These are phyloP conservation scores for Onychomys leucogaster DNA, from an alignment of 2,797 vertebrate genomes.

Conservation along the genomic window DNA sequence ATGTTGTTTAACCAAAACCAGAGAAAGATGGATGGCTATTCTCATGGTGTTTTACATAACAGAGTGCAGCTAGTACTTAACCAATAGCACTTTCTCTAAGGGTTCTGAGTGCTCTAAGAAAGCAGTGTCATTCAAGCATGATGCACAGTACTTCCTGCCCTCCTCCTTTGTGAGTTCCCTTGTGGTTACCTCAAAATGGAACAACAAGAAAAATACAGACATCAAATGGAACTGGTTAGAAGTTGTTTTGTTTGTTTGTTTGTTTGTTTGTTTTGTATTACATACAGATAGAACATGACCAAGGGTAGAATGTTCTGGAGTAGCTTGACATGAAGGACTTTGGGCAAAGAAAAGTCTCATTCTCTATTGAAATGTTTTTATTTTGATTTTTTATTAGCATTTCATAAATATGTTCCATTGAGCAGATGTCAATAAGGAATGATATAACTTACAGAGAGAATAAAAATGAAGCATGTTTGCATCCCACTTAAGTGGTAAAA, in stretches of 20 bases:
- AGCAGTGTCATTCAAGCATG: not conserved
- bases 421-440: not conserved
- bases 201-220: not conserved
- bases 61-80: slow-evolving; percentile 42
- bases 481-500: not conserved
- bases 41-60: not conserved
- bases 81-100: slow-evolving; percentile 34
- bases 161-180: slow-evolving; percentile 37
- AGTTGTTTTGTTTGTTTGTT: not conserved
- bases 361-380: not conserved
- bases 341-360: not conserved
- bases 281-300: not conserved
- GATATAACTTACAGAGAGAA: not conserved
- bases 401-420: not conserved
- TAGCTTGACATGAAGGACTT: not conserved
- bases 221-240: not conserved
- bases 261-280: not conserved
- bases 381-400: not conserved
- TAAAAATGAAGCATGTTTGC: not conserved
- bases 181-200: slow-evolving; percentile 26
- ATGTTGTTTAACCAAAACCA: slow-evolving; percentile 52
- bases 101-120: not conserved
- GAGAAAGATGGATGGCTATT: slow-evolving; percentile 35
- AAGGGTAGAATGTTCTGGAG: not conserved
- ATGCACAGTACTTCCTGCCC: not conserved